A percentile compares a stretch with the other conserved stretches of the same genome.
These are phyloP conservation scores for Acropora yongei DNA, from an alignment of 64 coral and sea anemone genomes.

Conservation along the genomic window DNA sequence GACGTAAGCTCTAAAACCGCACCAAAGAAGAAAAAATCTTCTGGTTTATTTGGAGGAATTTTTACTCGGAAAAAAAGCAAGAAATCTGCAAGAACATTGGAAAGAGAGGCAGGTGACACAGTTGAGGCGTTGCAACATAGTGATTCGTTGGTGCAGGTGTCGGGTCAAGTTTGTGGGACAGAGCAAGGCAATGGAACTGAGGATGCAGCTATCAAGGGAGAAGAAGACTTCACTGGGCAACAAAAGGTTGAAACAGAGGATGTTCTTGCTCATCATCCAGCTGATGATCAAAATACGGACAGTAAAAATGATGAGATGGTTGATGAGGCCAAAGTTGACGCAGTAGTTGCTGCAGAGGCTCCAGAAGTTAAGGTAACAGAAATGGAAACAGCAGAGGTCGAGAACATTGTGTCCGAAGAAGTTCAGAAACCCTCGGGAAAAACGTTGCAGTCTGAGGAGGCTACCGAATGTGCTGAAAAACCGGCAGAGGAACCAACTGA, in stretches of 20 bases:
- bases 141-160: not conserved
- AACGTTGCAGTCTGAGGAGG: not conserved
- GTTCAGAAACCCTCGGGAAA: constrained; percentile 10
- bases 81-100: not conserved
- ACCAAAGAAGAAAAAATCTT: constrained; percentile 27
- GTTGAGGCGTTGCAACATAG: not conserved
- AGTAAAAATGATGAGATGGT: constrained; percentile 2
- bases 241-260: not conserved
- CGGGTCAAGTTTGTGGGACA: not conserved
- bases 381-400: not conserved
- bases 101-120: not conserved
- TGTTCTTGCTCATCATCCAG: not conserved
- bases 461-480: not conserved
- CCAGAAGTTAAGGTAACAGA: not conserved
- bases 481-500: not conserved
- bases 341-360: not conserved
- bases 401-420: constrained; percentile 1
- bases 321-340: constrained; percentile 23
- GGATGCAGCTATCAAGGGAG: not conserved
- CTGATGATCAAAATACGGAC: constrained; percentile 22
- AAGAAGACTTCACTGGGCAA: not conserved
- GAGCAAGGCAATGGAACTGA: not conserved
- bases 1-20: not conserved
- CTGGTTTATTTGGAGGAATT: constrained; percentile 31
- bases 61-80: constrained; percentile 21